Conservation (phyloP, 2,797 vertebrate species). For the Nannoperca obscura region DNA sequence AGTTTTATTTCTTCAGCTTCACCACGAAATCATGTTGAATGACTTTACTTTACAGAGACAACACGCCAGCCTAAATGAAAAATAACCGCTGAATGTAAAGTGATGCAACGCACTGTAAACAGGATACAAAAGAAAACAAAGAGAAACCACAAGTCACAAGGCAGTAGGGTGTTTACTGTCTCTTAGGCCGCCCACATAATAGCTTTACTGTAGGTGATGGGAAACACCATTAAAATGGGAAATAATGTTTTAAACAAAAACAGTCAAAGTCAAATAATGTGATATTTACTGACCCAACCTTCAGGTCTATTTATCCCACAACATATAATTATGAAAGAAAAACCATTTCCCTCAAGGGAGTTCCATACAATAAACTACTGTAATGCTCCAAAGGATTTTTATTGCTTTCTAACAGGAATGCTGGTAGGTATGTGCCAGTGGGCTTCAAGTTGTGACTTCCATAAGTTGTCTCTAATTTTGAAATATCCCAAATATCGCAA, state of each 20-base stretch:
- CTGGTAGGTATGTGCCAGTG: not conserved
- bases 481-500: slow-evolving; percentile 24
- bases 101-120: not conserved
- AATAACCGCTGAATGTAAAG: slow-evolving; percentile 2
- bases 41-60: not conserved
- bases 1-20: not conserved
- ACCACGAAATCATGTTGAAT: not conserved
- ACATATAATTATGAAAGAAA: not conserved
- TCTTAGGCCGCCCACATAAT: not conserved
- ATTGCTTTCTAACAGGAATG: not conserved
- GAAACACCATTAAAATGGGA: slow-evolving; percentile 5
- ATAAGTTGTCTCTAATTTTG: not conserved
- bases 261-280: not conserved
- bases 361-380: not conserved
- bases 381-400: not conserved
- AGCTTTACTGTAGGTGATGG: not conserved
- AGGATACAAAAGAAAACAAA: slow-evolving; percentile 14
- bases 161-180: not conserved
- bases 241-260: slow-evolving; percentile 8
- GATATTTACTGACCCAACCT: not conserved
- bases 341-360: not conserved
- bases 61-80: not conserved
- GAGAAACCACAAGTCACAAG: slow-evolving; percentile 23
- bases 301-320: slow-evolving; percentile 13
- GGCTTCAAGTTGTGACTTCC: not conserved